These are phyloP conservation scores for Gallinago solitaria DNA, from an alignment of 2,797 vertebrate species.

Conservation along the genomic window DNA sequence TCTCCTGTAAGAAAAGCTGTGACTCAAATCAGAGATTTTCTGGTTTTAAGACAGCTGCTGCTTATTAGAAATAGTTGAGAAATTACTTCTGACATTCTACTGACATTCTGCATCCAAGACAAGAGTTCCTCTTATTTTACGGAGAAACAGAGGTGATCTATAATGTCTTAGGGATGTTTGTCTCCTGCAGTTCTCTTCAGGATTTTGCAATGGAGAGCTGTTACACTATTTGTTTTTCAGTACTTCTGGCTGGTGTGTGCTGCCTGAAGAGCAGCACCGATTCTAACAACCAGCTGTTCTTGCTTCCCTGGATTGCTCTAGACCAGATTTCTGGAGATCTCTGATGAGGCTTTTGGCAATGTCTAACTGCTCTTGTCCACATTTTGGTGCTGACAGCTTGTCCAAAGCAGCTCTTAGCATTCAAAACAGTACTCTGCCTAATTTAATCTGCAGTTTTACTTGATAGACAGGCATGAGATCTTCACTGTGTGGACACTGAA, in stretches of 20 bases:
- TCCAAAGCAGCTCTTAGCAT: not conserved
- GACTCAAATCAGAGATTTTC: not conserved
- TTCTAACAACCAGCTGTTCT: not conserved
- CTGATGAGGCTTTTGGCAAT: not conserved
- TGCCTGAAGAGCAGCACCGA: not conserved
- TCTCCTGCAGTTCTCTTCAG: not conserved
- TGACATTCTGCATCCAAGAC: not conserved
- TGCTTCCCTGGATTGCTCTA: not conserved
- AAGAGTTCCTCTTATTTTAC: not conserved
- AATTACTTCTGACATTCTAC: not conserved
- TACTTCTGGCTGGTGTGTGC: not conserved
- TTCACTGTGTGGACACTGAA: not conserved
- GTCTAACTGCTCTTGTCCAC: not conserved
- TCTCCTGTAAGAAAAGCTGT: not conserved
- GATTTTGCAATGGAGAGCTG: not conserved
- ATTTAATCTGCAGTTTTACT: not conserved
- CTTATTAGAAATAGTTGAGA: not conserved
- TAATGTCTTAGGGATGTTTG: not conserved
- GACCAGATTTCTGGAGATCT: not conserved
- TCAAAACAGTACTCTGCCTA: not conserved
- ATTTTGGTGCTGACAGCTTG: not conserved
- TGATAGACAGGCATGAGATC: not conserved
- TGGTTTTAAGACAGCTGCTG: not conserved
- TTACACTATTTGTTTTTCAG: not conserved
- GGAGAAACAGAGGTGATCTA: accelerated